A percentile compares a stretch with the other conserved stretches of the same genome.
Conservation (phyloP, 2,113 vertebrate genomes). For the Beaufortia kweichowensis region DNA sequence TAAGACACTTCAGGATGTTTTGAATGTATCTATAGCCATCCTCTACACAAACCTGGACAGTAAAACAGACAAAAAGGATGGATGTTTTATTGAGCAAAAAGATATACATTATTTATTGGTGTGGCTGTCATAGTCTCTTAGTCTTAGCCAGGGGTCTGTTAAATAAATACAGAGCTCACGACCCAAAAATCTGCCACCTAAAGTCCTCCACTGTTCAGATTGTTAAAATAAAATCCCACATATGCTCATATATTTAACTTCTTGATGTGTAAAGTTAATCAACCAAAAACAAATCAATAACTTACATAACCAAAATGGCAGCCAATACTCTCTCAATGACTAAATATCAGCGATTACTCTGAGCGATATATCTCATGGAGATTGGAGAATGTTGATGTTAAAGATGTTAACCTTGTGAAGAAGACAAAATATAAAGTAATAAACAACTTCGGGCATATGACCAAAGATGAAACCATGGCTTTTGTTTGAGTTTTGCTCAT, state of each 20-base stretch:
- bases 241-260: neutral
- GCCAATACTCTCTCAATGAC: no score
- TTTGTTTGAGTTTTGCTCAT: neutral
- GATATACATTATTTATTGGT: conserved; percentile 44
- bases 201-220: neutral
- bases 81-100: conserved; percentile 43
- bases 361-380: no score
- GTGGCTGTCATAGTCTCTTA: conserved; percentile 21
- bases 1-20: no score
- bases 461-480: no score
- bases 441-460: no score
- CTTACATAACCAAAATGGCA: no score
- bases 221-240: neutral
- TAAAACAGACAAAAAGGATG: neutral
- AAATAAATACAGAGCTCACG: neutral
- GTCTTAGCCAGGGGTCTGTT: neutral
- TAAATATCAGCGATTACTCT: no score
- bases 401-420: no score
- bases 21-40: neutral
- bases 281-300: no score
- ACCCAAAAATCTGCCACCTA: neutral
- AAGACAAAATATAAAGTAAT: no score
- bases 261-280: no score
- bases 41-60: neutral
- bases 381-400: no score